A percentile compares a stretch with the other conserved stretches of the same genome.
These are phyloP conservation scores for Gavia stellata DNA, from an alignment of 2,113 vertebrate genomes.

Conservation along the genomic window DNA sequence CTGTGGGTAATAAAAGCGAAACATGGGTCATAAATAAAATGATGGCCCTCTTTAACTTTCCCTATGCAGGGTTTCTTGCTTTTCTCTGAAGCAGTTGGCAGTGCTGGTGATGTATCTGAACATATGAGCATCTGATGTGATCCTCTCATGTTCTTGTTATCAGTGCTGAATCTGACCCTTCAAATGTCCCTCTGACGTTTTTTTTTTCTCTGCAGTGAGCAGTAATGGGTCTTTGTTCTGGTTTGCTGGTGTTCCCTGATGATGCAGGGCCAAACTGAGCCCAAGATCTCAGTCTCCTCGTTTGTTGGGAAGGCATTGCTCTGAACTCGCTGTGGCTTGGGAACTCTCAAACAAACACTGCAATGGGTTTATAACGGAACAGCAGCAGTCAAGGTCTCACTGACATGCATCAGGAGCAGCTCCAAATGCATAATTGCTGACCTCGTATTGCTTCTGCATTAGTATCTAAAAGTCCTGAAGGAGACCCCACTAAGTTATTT, in stretches of 20 bases:
- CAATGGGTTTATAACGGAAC: background rate
- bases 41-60: background rate
- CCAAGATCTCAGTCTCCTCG: background rate
- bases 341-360: background rate
- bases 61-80: background rate
- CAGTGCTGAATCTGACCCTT: background rate
- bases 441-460: background rate
- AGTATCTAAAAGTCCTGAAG: background rate
- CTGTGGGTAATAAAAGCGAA: background rate
- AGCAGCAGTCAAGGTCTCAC: background rate
- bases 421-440: background rate
- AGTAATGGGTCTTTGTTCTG: background rate
- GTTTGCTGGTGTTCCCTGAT: background rate
- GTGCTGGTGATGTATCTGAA: background rate
- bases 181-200: background rate
- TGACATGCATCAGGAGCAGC: background rate
- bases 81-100: background rate
- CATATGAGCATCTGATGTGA: background rate
- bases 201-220: background rate
- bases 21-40: background rate
- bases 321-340: background rate
- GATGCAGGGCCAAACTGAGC: background rate
- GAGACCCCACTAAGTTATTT: background rate
- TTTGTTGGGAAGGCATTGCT: background rate
- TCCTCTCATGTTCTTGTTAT: background rate